phyloP scores from a whole-genome alignment of 2,888 invertebrate genomes.

The Ophraella communa region DNA sequence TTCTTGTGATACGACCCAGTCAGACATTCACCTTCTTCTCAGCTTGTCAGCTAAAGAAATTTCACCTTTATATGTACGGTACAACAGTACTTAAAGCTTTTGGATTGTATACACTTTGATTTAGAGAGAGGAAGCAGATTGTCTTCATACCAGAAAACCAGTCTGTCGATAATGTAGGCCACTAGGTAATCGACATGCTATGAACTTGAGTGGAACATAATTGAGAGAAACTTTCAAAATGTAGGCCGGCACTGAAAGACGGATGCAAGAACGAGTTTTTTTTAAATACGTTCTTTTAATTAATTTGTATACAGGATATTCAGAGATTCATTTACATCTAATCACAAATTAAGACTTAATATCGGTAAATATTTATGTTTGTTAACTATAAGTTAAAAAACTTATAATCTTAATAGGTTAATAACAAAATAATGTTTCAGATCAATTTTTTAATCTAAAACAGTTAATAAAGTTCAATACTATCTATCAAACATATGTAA shows the following conservation, averaged over 20 bases:
- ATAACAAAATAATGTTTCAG: no score
- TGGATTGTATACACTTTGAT: conserved; percentile 18
- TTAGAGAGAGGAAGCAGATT: conserved; percentile 30
- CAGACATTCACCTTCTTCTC: conserved; percentile 9
- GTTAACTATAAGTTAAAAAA: no score
- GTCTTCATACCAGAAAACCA: conserved; percentile 53
- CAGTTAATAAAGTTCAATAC: no score
- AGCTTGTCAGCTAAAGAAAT: background rate
- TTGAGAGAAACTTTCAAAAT: conserved; percentile 42
- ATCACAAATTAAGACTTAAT: no score
- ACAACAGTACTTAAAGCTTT: background rate
- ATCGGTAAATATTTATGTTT: no score
- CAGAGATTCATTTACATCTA: background rate
- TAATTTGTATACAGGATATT: conserved; percentile 21
- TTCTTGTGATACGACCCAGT: background rate
- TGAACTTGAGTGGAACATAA: conserved; percentile 50
- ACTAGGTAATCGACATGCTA: conserved; percentile 56
- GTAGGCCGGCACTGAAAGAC: conserved; percentile 51
- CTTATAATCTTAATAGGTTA: no score
- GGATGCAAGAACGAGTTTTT: conserved; percentile 46
- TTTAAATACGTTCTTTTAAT: conserved; percentile 34
- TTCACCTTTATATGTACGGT: conserved; percentile 6
- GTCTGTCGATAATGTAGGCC: conserved; percentile 52
- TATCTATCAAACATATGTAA: no score
- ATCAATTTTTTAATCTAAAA: no score